Evolutionary conservation across 2,888 invertebrate species (phyloP), one percentile per base, ranked within the genome.

Genomic region (Hymenopus coronatus): DNA sequence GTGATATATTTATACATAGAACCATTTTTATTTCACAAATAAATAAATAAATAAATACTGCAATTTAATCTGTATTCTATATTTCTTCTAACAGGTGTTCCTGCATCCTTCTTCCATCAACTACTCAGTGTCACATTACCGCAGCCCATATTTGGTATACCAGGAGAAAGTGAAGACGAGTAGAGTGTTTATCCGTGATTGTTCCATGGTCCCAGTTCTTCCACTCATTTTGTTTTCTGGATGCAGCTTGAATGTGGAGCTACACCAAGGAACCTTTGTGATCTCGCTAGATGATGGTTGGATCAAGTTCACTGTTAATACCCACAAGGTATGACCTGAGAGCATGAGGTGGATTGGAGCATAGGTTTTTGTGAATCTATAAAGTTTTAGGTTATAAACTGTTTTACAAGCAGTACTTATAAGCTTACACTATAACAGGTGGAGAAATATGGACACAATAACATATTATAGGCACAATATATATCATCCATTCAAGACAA

Each of bases 161-260:
- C 97, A 97, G 92, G 97, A 97, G 92, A 97, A 97, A 93, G 95
- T 97, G 28, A 96, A 96, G 92, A 97, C 97, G 0, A 96, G 96
- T 4, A 94, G 96, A 91, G 96, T 97, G 70, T 97, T 96, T 92
- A 96, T 97, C 30, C 94, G 97, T 83, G 97, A 97, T 92, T 96
- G 97, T 91, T 96, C 97, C 0, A 96, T 97, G 96, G 95, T 97
- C 83, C 96, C 97, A 0, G 95, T 96, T 90, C 92, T 97, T 90
- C 95, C 97, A 0, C 92, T 97, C 81, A 96, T 97, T 2, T 92
- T 97, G 86, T 93, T 94, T 91, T 93, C 95, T 92, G 97, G 97
- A n/a, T 96, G 96, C 92, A 96, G 95, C 91, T 93, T 97, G 27
- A 94, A 95, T 28, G 96, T 97, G 89, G 96, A 96, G 92, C 94